Evolutionary conservation across 2,888 invertebrate species (phyloP).

Genomic region (Tethea ocularis): DNA sequence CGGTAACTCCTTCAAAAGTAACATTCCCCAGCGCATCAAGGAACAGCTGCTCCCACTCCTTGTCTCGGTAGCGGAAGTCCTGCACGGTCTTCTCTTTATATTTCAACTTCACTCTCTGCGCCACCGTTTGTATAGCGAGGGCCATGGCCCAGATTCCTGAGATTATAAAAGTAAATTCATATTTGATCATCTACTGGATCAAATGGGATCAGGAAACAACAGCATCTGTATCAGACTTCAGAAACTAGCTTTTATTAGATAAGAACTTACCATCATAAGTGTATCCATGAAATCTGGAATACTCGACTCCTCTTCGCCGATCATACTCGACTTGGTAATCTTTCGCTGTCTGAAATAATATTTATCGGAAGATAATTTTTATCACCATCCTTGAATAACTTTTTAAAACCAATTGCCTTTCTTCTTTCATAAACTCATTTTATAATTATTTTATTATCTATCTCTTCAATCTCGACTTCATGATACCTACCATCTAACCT

Average conservation of each 20-base stretch:
- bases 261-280: conserved; percentile 93
- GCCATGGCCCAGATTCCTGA: conserved; percentile 97
- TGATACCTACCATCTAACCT: too few species aligned
- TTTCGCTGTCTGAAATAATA: conserved; percentile 91
- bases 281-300: conserved; percentile 98
- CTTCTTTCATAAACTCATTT: too few species aligned
- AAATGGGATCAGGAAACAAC: too few species aligned
- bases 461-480: too few species aligned
- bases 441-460: too few species aligned
- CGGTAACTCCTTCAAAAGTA: conserved; percentile 96
- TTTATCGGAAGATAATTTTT: too few species aligned
- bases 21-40: conserved; percentile 95
- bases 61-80: conserved; percentile 93
- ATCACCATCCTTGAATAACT: too few species aligned
- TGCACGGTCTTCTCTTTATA: conserved; percentile 90
- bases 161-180: conserved; percentile 10
- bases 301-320: conserved; percentile 90
- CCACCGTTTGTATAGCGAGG: conserved; percentile 95
- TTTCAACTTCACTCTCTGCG: conserved; percentile 87
- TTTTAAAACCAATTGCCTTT: too few species aligned
- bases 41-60: conserved; percentile 94
- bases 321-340: conserved; percentile 95
- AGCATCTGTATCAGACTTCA: too few species aligned
- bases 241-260: too few species aligned
- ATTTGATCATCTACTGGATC: not conserved